Percentiles rank a stretch among this genome's conserved stretches.
phyloP scores from a whole-genome alignment of 2,888 invertebrate genomes.

The Hipparchia sbordonii region DNA sequence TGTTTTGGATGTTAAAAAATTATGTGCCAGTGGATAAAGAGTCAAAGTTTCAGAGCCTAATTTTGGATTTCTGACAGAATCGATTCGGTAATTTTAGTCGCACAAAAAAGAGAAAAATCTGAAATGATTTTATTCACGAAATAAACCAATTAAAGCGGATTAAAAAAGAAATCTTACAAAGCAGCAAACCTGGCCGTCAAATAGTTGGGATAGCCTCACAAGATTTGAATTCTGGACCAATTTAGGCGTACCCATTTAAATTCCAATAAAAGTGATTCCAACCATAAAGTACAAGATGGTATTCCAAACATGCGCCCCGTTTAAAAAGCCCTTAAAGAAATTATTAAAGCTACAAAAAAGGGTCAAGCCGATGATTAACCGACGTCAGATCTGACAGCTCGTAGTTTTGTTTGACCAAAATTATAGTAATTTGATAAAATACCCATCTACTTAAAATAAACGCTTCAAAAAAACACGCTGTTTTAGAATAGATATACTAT shows the following conservation, averaged over 20 bases:
- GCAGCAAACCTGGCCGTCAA: conserved; percentile 21
- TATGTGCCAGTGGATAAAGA: background rate
- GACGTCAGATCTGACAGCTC: conserved; percentile 79
- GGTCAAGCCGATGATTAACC: conserved; percentile 76
- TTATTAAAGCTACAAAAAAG: conserved; percentile 76
- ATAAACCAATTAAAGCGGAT: conserved; percentile 21
- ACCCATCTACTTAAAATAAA: conserved; percentile 78
- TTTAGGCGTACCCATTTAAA: conserved; percentile 68
- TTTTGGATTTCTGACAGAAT: background rate
- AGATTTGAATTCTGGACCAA: conserved; percentile 57
- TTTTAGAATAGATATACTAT: conserved; percentile 65
- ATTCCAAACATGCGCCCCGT: conserved; percentile 75
- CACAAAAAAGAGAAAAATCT: conserved; percentile 11
- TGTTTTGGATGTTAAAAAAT: too few relatives aligned
- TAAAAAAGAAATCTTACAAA: conserved; percentile 23
- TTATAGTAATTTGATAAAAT: conserved; percentile 81
- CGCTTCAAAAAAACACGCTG: conserved; percentile 56
- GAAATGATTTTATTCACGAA: conserved; percentile 23
- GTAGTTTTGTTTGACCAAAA: conserved; percentile 78
- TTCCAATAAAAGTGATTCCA: conserved; percentile 69
- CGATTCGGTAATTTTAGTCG: background rate
- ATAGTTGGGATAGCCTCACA: conserved; percentile 30
- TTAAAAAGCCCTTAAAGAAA: conserved; percentile 80
- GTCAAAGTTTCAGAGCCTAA: background rate
- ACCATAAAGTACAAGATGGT: conserved; percentile 74